Evolutionary conservation across 2,888 invertebrate genomes (phyloP), one percentile per base, ranked within the genome.

Genomic region (Proisotoma minuta): DNA sequence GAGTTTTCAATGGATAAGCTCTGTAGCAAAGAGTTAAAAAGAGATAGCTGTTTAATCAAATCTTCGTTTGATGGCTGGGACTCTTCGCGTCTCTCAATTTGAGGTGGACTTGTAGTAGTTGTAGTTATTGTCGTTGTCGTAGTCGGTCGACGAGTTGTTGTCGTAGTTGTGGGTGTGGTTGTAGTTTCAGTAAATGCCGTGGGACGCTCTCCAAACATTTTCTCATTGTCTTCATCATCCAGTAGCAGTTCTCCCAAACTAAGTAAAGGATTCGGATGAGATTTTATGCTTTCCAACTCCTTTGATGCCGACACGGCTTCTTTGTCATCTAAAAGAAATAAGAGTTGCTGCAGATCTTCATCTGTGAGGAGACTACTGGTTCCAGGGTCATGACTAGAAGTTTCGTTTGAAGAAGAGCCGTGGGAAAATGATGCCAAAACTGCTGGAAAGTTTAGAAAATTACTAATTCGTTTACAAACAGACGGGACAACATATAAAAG

Each of bases 1-100:
- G 61, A 29, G n/a, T 63, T 62, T 8, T 52, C 51, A 26, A 12
- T 51, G 39, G 34, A 34, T 34, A 58, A 61, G 53, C 56, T 59
- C 43, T 59, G 59, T 23, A 71, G 56, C 20, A 71, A 59, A 47
- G 69, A 63, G 56, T 63, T 68, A 2, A 71, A 40, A 15, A 71
- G 56, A 1, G 69, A 60, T 10, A 71, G 54, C 22, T 68, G 69
- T 27, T 69, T 64, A 8, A 64, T 43, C 3, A 71, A 28, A n/a
- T 71, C 68, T 10, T 59, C 53, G 39, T 64, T 61, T 3, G 69
- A 62, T 5, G 65, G 57, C 10, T 34, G 8, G 8, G 34, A 10
- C 8, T 34, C 34, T 8, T 34, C 34, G 8, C 34, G 34, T 10
- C 34, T 8, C 8, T 15, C 15, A 34, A 34, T 34, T 34, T 34